Evolutionary conservation across 92 coral and sea anemone species (phyloP).

Genomic region (Umimayanthus kanabou): DNA sequence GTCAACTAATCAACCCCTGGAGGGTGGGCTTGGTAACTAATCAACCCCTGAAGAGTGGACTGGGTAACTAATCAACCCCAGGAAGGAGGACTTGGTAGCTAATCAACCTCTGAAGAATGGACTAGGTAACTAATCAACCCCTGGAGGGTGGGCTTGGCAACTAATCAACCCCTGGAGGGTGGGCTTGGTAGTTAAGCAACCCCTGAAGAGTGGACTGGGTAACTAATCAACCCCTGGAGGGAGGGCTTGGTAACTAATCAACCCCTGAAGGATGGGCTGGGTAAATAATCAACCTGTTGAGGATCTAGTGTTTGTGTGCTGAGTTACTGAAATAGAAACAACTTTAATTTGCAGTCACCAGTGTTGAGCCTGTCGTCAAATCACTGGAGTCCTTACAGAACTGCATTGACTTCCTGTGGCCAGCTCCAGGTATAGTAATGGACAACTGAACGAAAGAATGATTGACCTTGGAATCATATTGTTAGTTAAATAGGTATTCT

Average conservation of each 20-base stretch:
- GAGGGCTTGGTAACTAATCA: constrained; percentile 45
- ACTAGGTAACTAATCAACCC: not conserved
- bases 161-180: not conserved
- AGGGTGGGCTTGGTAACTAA: constrained; percentile 76
- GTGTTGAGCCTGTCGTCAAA: constrained; percentile 79
- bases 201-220: not conserved
- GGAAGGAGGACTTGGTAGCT: not conserved
- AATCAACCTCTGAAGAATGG: not conserved
- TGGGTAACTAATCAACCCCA: constrained; percentile 25
- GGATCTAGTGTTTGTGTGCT: not conserved
- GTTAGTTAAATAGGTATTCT: not conserved
- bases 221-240: not conserved
- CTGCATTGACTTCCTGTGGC: constrained; percentile 93
- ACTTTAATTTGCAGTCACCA: constrained; percentile 58
- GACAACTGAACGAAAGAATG: too few species aligned
- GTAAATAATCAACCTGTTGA: constrained; percentile 63
- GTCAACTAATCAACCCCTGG: constrained; percentile 77
- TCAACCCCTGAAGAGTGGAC: constrained; percentile 87
- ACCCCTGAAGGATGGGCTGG: constrained; percentile 30
- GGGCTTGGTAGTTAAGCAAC: constrained; percentile 22
- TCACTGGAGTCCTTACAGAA: constrained; percentile 87
- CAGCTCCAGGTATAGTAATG: constrained; percentile 64
- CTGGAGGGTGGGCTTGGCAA: not conserved
- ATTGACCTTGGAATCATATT: too few species aligned
- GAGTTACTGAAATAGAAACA: not conserved